Percentiles rank a stretch among this genome's conserved stretches.
Evolutionary conservation across 2,797 vertebrate genomes (phyloP).

Genomic region (Neopelma chrysocephalum): DNA sequence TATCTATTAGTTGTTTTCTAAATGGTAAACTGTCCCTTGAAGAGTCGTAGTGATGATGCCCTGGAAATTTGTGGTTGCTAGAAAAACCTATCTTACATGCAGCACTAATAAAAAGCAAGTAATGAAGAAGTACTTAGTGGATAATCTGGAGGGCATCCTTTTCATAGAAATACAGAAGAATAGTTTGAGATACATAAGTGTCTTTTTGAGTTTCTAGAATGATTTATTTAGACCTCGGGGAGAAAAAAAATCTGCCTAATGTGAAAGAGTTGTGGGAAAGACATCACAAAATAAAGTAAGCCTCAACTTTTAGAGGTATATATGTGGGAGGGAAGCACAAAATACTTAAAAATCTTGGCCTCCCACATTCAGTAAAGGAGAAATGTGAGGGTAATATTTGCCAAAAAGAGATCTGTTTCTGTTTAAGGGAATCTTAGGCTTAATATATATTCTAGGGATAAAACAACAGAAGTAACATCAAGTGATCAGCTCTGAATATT

Average conservation of each 20-base stretch:
- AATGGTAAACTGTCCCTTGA: neutral
- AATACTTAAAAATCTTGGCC: neutral
- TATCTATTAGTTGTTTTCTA: neutral
- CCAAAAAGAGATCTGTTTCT: constrained; percentile 33
- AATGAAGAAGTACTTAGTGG: neutral
- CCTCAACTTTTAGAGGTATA: neutral
- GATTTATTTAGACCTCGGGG: neutral
- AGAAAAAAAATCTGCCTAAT: neutral
- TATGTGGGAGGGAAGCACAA: constrained; percentile 6
- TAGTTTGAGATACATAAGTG: neutral
- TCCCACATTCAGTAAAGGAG: neutral
- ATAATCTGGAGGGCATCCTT: neutral
- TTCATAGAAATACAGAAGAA: neutral
- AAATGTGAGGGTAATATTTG: neutral
- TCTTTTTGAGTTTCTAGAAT: neutral
- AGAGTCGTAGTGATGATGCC: neutral
- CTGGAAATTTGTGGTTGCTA: neutral
- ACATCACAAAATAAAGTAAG: neutral
- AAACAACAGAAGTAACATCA: neutral
- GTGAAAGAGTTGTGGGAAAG: neutral
- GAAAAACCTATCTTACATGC: neutral
- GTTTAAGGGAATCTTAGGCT: constrained; percentile 23
- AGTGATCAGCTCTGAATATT: neutral
- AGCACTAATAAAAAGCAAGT: neutral
- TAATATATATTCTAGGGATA: neutral